These are phyloP conservation scores for Apodemus sylvaticus DNA, from an alignment of 2,113 vertebrate species.

Conservation along the genomic window DNA sequence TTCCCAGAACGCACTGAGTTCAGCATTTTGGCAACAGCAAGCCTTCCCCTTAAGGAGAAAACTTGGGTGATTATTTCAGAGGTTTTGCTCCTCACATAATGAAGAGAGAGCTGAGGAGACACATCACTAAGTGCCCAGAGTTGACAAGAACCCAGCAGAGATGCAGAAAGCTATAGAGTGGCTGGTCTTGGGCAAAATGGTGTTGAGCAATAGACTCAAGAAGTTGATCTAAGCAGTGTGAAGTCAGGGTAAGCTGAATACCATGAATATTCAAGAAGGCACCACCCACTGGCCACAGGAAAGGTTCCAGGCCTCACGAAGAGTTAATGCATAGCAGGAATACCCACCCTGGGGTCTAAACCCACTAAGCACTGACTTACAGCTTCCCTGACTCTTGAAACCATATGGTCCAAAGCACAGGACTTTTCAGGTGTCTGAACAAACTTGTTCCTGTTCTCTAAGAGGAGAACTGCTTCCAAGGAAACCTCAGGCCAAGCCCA, in stretches of 20 bases:
- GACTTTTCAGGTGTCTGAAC: not conserved
- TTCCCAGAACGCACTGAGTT: accelerated
- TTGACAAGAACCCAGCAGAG: not conserved
- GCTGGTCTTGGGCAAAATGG: accelerated
- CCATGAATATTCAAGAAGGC: accelerated
- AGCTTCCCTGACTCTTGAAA: not conserved
- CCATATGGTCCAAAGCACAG: not conserved
- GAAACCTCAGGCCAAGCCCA: not conserved
- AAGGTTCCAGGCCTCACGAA: not conserved
- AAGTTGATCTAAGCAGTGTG: not conserved
- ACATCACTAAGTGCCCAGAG: no score
- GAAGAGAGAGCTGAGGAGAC: no score
- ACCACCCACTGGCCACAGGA: not conserved
- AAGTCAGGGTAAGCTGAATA: not conserved
- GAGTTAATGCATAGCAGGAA: no score
- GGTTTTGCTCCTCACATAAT: no score
- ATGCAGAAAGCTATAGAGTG: accelerated
- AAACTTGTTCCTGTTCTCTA: not conserved
- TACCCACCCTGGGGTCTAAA: not conserved
- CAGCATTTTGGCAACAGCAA: no score
- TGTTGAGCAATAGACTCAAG: not conserved
- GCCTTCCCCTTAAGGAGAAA: not conserved
- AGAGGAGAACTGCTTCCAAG: not conserved
- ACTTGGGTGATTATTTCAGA: not conserved
- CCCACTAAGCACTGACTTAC: not conserved